Conservation (phyloP, 2,797 vertebrate species). For the Cheirogaleus major region DNA sequence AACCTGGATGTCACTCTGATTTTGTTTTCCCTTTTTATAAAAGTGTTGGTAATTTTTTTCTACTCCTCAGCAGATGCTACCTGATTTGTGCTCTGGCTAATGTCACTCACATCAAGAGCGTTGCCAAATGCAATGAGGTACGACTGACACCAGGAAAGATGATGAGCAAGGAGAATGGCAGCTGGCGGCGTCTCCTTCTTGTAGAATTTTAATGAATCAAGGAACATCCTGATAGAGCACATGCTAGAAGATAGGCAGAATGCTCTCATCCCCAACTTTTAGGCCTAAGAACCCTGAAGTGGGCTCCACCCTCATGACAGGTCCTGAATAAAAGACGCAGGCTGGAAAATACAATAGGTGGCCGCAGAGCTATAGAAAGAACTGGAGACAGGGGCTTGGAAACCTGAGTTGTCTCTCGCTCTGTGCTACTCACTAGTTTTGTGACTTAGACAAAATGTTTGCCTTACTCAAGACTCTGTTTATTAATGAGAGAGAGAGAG, state of each 20-base stretch:
- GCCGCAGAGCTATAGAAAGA: neutral
- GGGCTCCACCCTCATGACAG: neutral
- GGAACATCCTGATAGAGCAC: conserved; percentile 35
- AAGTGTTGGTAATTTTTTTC: conserved; percentile 25
- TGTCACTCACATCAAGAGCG: conserved; percentile 63
- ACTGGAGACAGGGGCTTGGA: neutral
- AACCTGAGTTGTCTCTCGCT: neutral
- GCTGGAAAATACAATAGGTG: neutral
- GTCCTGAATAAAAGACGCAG: neutral
- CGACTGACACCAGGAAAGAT: conserved; percentile 60
- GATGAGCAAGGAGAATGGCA: conserved; percentile 49
- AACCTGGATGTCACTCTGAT: conserved; percentile 61
- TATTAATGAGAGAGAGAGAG: neutral
- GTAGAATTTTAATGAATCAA: conserved; percentile 74
- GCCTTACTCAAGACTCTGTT: neutral
- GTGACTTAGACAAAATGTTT: neutral
- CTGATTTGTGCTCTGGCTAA: conserved; percentile 67
- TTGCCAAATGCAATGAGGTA: conserved; percentile 70
- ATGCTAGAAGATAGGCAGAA: conserved; percentile 15
- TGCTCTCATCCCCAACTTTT: neutral
- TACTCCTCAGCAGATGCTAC: conserved; percentile 55
- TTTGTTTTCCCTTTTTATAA: conserved; percentile 59
- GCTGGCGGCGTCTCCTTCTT: conserved; percentile 51
- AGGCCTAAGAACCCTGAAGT: neutral
- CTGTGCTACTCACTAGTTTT: neutral